Evolutionary conservation across 2,797 vertebrate genomes (phyloP).

Genomic region (Cyclopterus lumpus): DNA sequence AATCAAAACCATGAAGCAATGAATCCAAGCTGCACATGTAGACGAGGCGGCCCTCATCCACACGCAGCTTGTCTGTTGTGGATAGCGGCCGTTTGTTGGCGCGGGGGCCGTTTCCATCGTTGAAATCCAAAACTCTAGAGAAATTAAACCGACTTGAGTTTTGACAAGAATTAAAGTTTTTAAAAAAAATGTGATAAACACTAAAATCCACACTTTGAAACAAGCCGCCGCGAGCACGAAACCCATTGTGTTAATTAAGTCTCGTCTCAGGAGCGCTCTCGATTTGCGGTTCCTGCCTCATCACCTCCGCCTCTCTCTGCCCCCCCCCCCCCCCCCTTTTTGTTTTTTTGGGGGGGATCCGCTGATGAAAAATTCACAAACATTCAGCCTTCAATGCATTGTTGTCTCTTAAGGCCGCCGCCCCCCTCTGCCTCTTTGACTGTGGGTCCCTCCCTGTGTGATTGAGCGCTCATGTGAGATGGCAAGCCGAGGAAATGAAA

Average conservation of each 20-base stretch:
- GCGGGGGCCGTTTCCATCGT: no score
- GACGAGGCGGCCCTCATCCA: slow-evolving; percentile 16
- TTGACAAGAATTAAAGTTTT: no score
- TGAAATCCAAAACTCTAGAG: not conserved
- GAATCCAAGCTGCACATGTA: slow-evolving; percentile 28
- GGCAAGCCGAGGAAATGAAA: slow-evolving; percentile 41
- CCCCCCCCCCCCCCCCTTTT: no score
- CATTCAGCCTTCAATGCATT: slow-evolving; percentile 42
- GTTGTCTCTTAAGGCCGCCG: slow-evolving; percentile 40
- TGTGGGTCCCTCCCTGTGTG: slow-evolving; percentile 38
- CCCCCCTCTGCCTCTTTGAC: slow-evolving; percentile 45
- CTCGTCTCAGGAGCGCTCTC: not conserved
- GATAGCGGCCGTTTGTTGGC: no score
- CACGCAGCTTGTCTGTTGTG: slow-evolving; percentile 22
- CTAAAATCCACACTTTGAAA: not conserved
- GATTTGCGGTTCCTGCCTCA: slow-evolving; percentile 1
- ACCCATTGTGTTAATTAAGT: slow-evolving; percentile 11
- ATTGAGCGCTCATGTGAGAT: slow-evolving; percentile 48
- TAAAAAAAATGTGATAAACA: not conserved
- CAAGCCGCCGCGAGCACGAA: not conserved
- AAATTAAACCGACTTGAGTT: not conserved
- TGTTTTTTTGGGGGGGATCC: slow-evolving; percentile 5
- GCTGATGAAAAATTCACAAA: slow-evolving; percentile 64
- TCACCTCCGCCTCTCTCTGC: not conserved
- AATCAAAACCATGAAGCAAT: slow-evolving; percentile 4